Evolutionary conservation across 2,113 vertebrate species (phyloP).

Genomic region (Sprattus sprattus): DNA sequence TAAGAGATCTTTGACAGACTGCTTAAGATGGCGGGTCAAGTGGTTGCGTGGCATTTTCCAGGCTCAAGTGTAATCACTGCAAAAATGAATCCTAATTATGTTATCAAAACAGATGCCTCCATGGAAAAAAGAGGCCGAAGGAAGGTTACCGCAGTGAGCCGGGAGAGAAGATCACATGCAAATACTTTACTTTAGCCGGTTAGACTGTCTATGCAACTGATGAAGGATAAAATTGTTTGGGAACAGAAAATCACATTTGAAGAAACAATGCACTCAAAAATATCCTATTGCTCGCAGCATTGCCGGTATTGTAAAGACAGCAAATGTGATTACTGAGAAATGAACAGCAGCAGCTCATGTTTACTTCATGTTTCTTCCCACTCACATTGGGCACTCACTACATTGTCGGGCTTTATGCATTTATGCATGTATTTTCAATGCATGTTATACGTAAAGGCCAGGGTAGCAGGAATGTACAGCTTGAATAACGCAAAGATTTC

Average conservation of each 20-base stretch:
- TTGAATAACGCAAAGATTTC: background rate
- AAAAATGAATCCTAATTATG: slow-evolving; percentile 44
- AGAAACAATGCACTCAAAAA: background rate
- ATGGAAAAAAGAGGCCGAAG: slow-evolving; percentile 7
- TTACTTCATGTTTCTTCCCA: slow-evolving; percentile 5
- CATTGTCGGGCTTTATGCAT: slow-evolving; percentile 8
- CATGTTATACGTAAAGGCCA: background rate
- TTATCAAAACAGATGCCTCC: slow-evolving; percentile 29
- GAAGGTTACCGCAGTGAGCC: background rate
- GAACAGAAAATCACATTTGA: background rate
- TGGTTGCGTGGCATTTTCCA: slow-evolving; percentile 14
- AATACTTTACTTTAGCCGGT: background rate
- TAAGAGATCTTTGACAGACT: slow-evolving; percentile 29
- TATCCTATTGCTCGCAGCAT: background rate
- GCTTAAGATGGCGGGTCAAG: slow-evolving; percentile 40
- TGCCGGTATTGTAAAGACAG: background rate
- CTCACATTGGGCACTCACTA: background rate
- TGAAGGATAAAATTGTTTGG: background rate
- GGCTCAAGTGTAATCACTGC: slow-evolving; percentile 42
- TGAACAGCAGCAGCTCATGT: slow-evolving; percentile 10
- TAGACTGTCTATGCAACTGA: background rate
- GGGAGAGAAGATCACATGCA: background rate
- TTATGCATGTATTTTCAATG: background rate
- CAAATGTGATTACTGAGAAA: background rate
- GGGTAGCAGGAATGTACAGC: background rate